Evolutionary conservation across 2,113 vertebrate species (phyloP).

Genomic region (Strix aluco): DNA sequence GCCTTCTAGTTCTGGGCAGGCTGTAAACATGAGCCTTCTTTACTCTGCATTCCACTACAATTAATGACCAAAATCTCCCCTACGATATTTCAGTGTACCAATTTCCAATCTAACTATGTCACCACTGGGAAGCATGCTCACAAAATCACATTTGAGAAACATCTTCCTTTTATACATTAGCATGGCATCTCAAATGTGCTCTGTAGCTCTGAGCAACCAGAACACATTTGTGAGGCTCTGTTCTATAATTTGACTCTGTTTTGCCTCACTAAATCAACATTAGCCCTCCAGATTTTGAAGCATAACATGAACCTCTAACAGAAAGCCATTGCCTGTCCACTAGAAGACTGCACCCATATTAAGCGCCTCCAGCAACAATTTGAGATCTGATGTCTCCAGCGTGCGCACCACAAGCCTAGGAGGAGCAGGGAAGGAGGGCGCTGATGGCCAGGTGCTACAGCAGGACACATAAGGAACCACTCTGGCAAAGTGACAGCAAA

Average conservation of each 20-base stretch:
- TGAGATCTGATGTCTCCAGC: not conserved
- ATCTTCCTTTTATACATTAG: not conserved
- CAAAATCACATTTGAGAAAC: not conserved
- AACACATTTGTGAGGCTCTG: fast-evolving
- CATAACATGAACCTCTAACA: not conserved
- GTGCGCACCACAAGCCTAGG: fast-evolving
- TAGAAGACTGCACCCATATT: not conserved
- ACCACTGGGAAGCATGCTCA: not conserved
- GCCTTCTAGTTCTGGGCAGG: not conserved
- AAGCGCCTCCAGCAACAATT: not conserved
- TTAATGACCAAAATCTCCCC: not conserved
- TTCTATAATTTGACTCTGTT: not conserved
- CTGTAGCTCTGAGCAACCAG: not conserved
- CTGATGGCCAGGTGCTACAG: not conserved
- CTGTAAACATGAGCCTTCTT: not conserved
- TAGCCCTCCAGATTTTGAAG: not conserved
- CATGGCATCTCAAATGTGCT: not conserved
- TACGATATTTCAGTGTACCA: not conserved
- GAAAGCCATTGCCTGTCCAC: not conserved
- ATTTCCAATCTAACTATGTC: not conserved
- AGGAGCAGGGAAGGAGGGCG: not conserved
- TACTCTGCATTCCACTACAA: not conserved
- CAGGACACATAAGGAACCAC: not conserved
- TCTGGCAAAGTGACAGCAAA: not conserved
- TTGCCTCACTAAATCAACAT: not conserved